phyloP scores from a whole-genome alignment of 2,888 invertebrate species.

The Tanypteryx hageni region DNA sequence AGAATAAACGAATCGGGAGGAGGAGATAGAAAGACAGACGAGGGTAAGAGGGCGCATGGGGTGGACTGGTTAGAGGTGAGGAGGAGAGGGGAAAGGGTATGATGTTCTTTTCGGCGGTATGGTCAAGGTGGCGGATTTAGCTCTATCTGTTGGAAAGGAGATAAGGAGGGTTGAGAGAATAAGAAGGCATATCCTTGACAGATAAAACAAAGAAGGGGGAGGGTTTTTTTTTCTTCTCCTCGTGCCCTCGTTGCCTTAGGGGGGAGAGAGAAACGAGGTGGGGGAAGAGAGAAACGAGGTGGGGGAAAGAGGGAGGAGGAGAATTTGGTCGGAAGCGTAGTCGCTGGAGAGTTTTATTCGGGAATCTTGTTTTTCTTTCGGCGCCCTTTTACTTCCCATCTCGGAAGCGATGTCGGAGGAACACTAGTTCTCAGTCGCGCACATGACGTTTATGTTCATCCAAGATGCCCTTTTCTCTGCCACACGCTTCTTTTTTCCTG shows the following conservation, averaged over 20 bases:
- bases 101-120: not conserved
- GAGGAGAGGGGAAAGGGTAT: not conserved
- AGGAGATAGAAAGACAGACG: not conserved
- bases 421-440: conserved; percentile 1
- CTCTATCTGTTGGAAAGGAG: not conserved
- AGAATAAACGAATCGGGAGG: not conserved
- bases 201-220: not conserved
- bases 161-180: not conserved
- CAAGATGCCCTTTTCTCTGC: not conserved
- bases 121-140: not conserved
- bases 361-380: not conserved
- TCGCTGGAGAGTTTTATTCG: not conserved
- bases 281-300: not conserved
- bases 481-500: not conserved
- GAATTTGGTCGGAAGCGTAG: not conserved
- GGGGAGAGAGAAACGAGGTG: not conserved
- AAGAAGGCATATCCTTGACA: conserved; percentile 16
- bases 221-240: not conserved
- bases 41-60: not conserved
- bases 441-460: conserved; percentile 11
- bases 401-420: not conserved
- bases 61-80: not conserved
- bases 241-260: not conserved
- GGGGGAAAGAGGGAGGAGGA: not conserved
- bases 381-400: not conserved